phyloP scores from a whole-genome alignment of 2,797 vertebrate genomes.

The Schizothorax lantsangensis region DNA sequence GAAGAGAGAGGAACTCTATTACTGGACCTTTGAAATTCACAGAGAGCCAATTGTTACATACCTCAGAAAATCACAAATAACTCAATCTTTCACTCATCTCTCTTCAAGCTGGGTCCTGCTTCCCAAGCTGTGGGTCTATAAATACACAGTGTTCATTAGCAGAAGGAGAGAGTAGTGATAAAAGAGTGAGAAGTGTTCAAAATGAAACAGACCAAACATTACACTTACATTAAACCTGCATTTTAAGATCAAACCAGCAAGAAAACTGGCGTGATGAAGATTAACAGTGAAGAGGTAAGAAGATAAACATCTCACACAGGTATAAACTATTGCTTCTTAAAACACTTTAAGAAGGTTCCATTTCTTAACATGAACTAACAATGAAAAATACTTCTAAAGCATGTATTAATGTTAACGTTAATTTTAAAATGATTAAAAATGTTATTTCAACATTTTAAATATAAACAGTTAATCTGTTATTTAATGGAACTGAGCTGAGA shows the following conservation, averaged over 20 bases:
- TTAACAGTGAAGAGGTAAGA: background rate
- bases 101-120: background rate
- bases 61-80: conserved; percentile 1
- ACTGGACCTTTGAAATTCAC: conserved; percentile 13
- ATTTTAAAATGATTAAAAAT: background rate
- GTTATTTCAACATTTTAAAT: background rate
- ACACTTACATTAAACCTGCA: background rate
- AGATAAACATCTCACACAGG: background rate
- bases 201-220: background rate
- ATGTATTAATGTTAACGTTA: background rate
- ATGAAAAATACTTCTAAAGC: background rate
- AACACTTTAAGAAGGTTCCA: background rate
- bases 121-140: background rate
- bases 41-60: conserved; percentile 12
- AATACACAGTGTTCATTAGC: background rate
- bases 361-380: background rate
- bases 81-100: background rate
- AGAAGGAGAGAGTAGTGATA: background rate
- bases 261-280: background rate
- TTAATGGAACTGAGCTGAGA: background rate
- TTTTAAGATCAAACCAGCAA: background rate
- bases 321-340: background rate
- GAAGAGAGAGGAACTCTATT: conserved; percentile 3
- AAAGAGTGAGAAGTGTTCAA: background rate
- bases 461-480: background rate